Percentiles rank a stretch among this genome's conserved stretches.
Conservation (phyloP, 2,888 invertebrate species). For the Mesorhabditis sp. region DNA sequence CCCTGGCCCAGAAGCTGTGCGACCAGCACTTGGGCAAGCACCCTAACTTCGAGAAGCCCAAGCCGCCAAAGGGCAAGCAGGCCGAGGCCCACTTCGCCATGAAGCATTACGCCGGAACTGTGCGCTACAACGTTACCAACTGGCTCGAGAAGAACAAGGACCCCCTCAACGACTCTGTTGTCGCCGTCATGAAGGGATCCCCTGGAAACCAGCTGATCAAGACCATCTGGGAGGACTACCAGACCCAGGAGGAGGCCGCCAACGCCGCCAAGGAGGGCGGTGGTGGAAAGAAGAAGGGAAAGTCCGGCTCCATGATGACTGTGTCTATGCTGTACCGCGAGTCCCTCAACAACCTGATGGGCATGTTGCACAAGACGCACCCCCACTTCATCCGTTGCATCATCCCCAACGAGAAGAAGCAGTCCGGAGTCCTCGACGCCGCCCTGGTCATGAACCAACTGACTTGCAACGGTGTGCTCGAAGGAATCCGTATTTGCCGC, state of each 20-base stretch:
- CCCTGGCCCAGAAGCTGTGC: slow-evolving; percentile 55
- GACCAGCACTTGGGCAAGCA: slow-evolving; percentile 73
- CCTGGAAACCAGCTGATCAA: slow-evolving; percentile 46
- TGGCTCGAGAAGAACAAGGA: slow-evolving; percentile 99
- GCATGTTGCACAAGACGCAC: slow-evolving; percentile 57
- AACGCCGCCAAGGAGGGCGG: slow-evolving; percentile 42
- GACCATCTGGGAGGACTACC: slow-evolving; percentile 54
- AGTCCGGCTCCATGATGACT: slow-evolving; percentile 57
- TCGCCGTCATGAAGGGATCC: slow-evolving; percentile 70
- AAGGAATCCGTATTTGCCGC: slow-evolving; percentile 99
- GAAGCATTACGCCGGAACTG: slow-evolving; percentile 65
- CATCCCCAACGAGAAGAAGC: slow-evolving; percentile 60
- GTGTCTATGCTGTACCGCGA: slow-evolving; percentile 54
- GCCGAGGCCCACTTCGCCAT: slow-evolving; percentile 63
- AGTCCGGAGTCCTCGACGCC: slow-evolving; percentile 79
- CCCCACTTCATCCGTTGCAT: slow-evolving; percentile 60
- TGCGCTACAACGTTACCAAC: slow-evolving; percentile 95
- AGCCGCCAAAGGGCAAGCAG: slow-evolving; percentile 62
- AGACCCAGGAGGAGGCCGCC: slow-evolving; percentile 57
- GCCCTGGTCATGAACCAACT: slow-evolving; percentile 96
- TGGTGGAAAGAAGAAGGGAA: slow-evolving; percentile 55
- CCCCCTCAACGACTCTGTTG: slow-evolving; percentile 98
- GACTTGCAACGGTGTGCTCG: slow-evolving; percentile 99
- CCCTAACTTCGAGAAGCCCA: slow-evolving; percentile 89
- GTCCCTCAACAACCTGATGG: slow-evolving; percentile 58